Evolutionary conservation across 1,140 invertebrate species (phyloP), one percentile per base, ranked within the genome.

Genomic region (Pararge aegeria): DNA sequence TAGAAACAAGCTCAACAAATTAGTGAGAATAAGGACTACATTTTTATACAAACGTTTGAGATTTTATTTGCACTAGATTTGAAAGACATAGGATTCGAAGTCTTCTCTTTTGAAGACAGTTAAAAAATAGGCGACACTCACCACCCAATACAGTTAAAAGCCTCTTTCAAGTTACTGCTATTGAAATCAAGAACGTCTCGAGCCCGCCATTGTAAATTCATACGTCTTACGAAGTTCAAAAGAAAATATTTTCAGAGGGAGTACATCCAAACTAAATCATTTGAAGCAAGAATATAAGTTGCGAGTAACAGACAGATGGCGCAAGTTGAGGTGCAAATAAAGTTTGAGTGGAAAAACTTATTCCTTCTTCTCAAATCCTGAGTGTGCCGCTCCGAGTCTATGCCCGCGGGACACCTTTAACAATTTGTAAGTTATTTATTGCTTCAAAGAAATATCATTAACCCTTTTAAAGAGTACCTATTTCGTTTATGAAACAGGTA

Each of bases 331-430:
- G 83, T 89, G 82, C 83, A 82, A 89, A 89, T 87, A 89, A 89
- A 89, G 81, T 87, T 89, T 83, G 82, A 86, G 86, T 87, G 78
- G 79, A 87, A 89, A 87, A 89, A 89, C 74, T 88, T 88, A 81
- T 83, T 80, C 84, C 67, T 70, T 68, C 70, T 70, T 69, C 70
- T 61, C 75, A 75, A 85, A 85, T 80, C 82, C 75, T 62, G 73
- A 71, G 78, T 66, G 70, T 75, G 74, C 62, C 51, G 51, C 55
- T 69, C 62, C 69, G 64, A 72, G 75, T 79, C 78, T 77, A 62
- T 79, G 71, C 80, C 82, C 80, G 60, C 74, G 75, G 82, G 82
- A 75, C 73, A 79, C 80, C 78, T 87, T 83, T 79, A 84, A 84
- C 81, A 84, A 87, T 87, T 87, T 83, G 78, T 84, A 83, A 84